Percentiles rank a stretch among this genome's conserved stretches.
Conservation (phyloP, 2,797 vertebrate genomes). For the Poecile montanus region DNA sequence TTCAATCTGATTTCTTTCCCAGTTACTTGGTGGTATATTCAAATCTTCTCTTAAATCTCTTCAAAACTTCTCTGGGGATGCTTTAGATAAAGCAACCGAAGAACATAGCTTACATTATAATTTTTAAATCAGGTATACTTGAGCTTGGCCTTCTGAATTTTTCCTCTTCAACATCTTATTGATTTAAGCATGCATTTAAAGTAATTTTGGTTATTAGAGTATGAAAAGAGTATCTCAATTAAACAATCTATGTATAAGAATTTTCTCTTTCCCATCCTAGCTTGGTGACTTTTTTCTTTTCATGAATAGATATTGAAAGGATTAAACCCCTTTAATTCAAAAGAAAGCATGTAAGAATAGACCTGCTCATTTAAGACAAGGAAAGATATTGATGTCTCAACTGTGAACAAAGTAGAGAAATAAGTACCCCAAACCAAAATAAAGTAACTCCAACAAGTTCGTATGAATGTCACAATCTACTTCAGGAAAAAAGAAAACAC, state of each 20-base stretch:
- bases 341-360: not conserved
- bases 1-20: slow-evolving; percentile 43
- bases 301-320: not conserved
- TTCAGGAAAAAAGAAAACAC: not conserved
- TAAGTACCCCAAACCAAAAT: not conserved
- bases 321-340: not conserved
- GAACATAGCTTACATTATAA: not conserved
- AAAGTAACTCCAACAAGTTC: not conserved
- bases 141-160: not conserved
- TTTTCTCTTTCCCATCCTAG: not conserved
- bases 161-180: not conserved
- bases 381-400: not conserved
- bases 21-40: slow-evolving; percentile 28
- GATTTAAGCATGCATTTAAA: not conserved
- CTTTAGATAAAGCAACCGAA: slow-evolving; percentile 23
- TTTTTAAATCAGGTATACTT: not conserved
- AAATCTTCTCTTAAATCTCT: slow-evolving; percentile 26
- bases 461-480: not conserved
- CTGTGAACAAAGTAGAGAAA: not conserved
- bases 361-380: not conserved
- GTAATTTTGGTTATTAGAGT: not conserved
- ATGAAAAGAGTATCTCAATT: not conserved
- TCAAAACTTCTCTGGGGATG: not conserved
- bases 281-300: not conserved
- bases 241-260: not conserved